These are phyloP conservation scores for Crematogaster levior DNA, from an alignment of 2,888 invertebrate species.

Conservation along the genomic window DNA sequence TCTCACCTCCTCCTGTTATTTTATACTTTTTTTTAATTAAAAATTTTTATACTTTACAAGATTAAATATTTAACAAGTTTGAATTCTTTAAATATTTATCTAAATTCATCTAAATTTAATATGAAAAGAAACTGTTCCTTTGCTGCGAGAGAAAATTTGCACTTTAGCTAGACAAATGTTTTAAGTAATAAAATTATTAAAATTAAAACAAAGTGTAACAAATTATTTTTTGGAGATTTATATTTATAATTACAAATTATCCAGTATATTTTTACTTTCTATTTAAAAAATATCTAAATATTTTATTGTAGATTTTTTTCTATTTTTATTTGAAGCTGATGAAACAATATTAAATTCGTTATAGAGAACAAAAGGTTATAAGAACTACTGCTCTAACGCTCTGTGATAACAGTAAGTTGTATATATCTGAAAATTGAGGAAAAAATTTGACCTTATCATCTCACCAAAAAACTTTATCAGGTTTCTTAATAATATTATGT, in stretches of 20 bases:
- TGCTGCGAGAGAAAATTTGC: neutral
- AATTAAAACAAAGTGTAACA: neutral
- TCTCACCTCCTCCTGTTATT: neutral
- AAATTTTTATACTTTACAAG: neutral
- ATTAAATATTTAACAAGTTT: neutral
- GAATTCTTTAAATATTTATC: neutral
- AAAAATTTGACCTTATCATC: neutral
- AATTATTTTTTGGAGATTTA: neutral
- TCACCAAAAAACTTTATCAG: no score
- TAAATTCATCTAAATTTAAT: neutral
- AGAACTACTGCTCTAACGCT: neutral
- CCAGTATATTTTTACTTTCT: neutral
- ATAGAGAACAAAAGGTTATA: neutral
- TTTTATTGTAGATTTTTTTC: neutral
- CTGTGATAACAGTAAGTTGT: neutral
- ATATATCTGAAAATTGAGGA: neutral
- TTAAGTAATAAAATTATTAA: neutral
- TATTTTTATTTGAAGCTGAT: neutral
- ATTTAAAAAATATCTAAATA: neutral
- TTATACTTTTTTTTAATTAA: neutral
- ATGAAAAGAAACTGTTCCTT: neutral
- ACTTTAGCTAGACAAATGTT: neutral
- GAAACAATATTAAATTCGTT: neutral
- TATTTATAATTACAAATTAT: neutral
- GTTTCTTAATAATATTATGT: neutral